phyloP scores from a whole-genome alignment of 2,797 vertebrate genomes.

The Toxotes lorentzi region DNA sequence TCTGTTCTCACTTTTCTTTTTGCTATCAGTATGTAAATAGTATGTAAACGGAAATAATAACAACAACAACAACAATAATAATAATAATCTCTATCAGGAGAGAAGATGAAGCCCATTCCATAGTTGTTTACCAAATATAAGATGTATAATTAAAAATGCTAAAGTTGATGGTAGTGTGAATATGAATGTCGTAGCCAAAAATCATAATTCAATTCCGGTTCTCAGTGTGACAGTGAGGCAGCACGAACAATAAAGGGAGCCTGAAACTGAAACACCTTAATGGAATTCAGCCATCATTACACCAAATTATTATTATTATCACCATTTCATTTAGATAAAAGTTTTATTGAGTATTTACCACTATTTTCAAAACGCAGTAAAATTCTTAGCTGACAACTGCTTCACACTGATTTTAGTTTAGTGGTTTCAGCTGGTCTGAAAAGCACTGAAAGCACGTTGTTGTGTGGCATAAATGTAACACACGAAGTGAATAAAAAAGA shows the following conservation, averaged over 20 bases:
- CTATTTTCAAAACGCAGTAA: slow-evolving; percentile 16
- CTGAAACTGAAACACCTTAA: slow-evolving; percentile 6
- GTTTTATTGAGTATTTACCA: slow-evolving; percentile 5
- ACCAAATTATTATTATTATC: background rate
- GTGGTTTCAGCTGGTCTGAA: slow-evolving; percentile 42
- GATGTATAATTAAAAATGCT: slow-evolving; percentile 1
- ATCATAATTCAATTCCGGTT: background rate
- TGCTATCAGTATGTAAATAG: too few relatives aligned
- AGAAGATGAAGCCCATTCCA: background rate
- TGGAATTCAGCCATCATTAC: background rate
- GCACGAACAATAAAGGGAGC: background rate
- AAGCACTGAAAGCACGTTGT: slow-evolving; percentile 33
- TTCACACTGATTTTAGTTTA: slow-evolving; percentile 17
- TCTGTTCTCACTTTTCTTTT: background rate
- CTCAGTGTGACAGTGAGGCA: background rate
- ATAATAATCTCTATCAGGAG: background rate
- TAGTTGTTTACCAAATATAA: slow-evolving; percentile 2
- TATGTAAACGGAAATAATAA: too few relatives aligned
- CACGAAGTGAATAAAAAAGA: slow-evolving; percentile 43
- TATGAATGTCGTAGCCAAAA: slow-evolving; percentile 8
- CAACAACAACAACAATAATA: too few relatives aligned
- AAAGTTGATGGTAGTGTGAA: background rate
- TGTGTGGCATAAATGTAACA: slow-evolving; percentile 42
- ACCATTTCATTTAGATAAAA: background rate
- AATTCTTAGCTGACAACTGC: slow-evolving; percentile 13